Percentiles rank a stretch among this genome's conserved stretches.
Evolutionary conservation across 2,113 vertebrate genomes (phyloP).

Genomic region (Mus spicilegus): DNA sequence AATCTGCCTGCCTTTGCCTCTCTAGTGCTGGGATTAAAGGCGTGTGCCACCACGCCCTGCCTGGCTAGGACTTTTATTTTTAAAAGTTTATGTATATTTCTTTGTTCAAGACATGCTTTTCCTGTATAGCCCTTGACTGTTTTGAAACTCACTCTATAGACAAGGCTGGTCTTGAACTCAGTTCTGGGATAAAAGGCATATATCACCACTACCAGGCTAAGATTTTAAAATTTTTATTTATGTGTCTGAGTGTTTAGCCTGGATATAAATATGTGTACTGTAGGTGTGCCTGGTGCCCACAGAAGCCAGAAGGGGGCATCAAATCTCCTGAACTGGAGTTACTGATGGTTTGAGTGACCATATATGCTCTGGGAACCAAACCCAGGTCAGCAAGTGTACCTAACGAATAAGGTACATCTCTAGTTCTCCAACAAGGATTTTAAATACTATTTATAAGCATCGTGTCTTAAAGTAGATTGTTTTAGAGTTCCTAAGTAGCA

Average conservation of each 20-base stretch:
- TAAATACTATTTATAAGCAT: background rate
- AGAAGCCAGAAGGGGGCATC: background rate
- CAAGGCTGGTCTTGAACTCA: too few relatives aligned
- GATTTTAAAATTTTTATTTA: background rate
- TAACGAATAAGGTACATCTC: background rate
- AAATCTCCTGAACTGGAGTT: background rate
- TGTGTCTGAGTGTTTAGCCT: background rate
- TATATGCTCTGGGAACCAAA: background rate
- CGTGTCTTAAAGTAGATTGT: background rate
- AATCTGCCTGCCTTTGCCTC: too few relatives aligned
- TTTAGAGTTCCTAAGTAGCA: background rate
- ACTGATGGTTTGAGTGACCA: background rate
- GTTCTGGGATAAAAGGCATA: too few relatives aligned
- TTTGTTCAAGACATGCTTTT: too few relatives aligned
- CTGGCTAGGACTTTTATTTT: too few relatives aligned
- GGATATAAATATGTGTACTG: background rate
- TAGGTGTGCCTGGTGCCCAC: background rate
- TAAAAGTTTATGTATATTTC: too few relatives aligned
- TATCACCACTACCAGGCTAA: too few relatives aligned
- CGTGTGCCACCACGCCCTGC: too few relatives aligned
- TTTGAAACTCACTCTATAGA: too few relatives aligned
- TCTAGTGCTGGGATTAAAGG: too few relatives aligned
- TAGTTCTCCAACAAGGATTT: background rate
- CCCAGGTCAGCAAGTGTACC: background rate
- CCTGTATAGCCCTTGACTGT: too few relatives aligned